Evolutionary conservation across 2,797 vertebrate species (phyloP).

Genomic region (Remorina albescens): DNA sequence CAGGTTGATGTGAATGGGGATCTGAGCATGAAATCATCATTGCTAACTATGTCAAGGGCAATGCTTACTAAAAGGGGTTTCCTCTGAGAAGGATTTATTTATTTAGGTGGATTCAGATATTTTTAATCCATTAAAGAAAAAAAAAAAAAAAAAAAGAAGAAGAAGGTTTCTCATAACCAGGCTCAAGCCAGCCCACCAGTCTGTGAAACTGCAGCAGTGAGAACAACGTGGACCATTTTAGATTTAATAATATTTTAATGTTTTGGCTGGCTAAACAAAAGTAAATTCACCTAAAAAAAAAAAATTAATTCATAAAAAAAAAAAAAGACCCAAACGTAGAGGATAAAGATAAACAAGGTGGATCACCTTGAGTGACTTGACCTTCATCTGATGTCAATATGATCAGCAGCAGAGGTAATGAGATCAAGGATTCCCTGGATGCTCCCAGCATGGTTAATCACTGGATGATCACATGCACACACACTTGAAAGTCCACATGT

Average conservation of each 20-base stretch:
- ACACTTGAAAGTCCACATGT: neutral
- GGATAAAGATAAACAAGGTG: neutral
- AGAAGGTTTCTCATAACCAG: conserved; percentile 1
- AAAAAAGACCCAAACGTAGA: conserved; percentile 1
- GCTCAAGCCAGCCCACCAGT: too few relatives aligned
- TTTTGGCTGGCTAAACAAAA: neutral
- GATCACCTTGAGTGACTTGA: conserved; percentile 45
- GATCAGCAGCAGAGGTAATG: conserved; percentile 59
- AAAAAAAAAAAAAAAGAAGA: too few relatives aligned
- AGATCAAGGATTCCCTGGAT: conserved; percentile 62
- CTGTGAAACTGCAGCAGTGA: too few relatives aligned
- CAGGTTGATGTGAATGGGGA: conserved; percentile 43
- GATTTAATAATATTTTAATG: neutral
- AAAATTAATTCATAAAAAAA: too few relatives aligned
- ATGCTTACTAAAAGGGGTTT: conserved; percentile 23
- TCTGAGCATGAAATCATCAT: conserved; percentile 48
- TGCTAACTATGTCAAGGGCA: conserved; percentile 46
- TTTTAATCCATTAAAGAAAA: neutral
- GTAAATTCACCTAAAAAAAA: neutral
- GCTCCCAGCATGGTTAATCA: conserved; percentile 46
- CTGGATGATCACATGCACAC: conserved; percentile 13
- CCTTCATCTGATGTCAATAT: conserved; percentile 60
- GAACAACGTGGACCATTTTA: neutral
- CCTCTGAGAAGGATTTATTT: conserved; percentile 23
- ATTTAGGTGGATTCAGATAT: conserved; percentile 25